phyloP scores from a whole-genome alignment of 2,888 invertebrate species.

The Phyllotreta striolata region DNA sequence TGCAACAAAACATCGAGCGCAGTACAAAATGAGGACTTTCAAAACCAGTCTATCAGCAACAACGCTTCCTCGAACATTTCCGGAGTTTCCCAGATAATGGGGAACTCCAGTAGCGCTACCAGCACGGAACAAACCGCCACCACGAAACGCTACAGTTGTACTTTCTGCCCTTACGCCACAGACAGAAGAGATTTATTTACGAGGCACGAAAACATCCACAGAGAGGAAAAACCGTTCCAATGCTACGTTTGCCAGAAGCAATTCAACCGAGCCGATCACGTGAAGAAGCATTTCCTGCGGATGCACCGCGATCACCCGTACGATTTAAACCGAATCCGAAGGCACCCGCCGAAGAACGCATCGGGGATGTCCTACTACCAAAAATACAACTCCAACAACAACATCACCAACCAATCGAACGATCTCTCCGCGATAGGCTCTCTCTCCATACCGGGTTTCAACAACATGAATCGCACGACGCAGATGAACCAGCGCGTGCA shows the following conservation, averaged over 20 bases:
- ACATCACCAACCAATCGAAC: constrained; percentile 48
- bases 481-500: constrained; percentile 45
- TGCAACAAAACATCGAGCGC: constrained; percentile 54
- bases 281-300: constrained; percentile 90
- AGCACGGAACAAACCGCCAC: constrained; percentile 44
- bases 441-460: constrained; percentile 56
- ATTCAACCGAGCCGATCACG: constrained; percentile 93
- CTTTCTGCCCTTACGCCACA: constrained; percentile 89
- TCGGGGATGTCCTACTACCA: constrained; percentile 64
- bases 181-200: constrained; percentile 91
- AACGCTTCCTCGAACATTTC: constrained; percentile 37
- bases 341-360: constrained; percentile 69
- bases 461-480: constrained; percentile 50
- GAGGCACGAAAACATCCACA: constrained; percentile 91
- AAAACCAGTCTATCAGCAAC: constrained; percentile 40
- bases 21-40: constrained; percentile 44
- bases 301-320: constrained; percentile 93
- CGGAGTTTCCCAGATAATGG: constrained; percentile 47
- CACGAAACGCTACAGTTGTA: constrained; percentile 82
- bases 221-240: constrained; percentile 93
- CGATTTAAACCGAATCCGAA: constrained; percentile 82
- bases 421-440: constrained; percentile 51
- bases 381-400: constrained; percentile 56
- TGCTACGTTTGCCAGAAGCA: constrained; percentile 93
- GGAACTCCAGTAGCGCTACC: constrained; percentile 39